Evolutionary conservation across 2,113 vertebrate genomes (phyloP).

Genomic region (Abramis brama): DNA sequence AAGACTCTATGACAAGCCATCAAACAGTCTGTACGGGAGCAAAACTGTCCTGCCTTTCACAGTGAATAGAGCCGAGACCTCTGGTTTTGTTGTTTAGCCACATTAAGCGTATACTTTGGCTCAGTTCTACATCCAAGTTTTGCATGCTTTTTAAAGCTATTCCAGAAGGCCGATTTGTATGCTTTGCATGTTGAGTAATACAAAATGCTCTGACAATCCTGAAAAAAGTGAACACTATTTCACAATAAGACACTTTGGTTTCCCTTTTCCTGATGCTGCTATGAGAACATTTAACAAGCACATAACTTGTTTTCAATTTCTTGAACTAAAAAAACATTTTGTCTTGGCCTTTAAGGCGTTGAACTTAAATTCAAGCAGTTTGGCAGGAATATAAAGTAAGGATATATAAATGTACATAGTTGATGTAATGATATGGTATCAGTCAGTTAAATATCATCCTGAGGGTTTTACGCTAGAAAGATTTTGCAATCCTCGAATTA

Average conservation of each 20-base stretch:
- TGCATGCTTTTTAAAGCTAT: slow-evolving; percentile 63
- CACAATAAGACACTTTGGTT: slow-evolving; percentile 29
- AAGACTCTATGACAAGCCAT: slow-evolving; percentile 64
- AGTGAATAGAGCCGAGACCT: slow-evolving; percentile 64
- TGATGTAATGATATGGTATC: background rate
- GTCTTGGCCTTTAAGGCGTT: background rate
- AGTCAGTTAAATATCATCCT: background rate
- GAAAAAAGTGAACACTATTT: slow-evolving; percentile 24
- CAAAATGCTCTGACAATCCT: slow-evolving; percentile 46
- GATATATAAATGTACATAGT: slow-evolving; percentile 11
- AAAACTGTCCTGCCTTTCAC: slow-evolving; percentile 67
- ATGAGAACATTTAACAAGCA: slow-evolving; percentile 44
- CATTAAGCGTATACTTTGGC: slow-evolving; percentile 76
- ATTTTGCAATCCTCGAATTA: background rate
- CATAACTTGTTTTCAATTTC: background rate
- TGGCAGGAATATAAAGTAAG: background rate
- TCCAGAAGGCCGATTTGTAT: slow-evolving; percentile 66
- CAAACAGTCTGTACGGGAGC: slow-evolving; percentile 62
- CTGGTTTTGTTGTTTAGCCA: slow-evolving; percentile 71
- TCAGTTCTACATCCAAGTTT: slow-evolving; percentile 59
- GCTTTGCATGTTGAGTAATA: slow-evolving; percentile 61
- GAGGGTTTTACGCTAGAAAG: background rate
- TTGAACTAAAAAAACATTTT: background rate
- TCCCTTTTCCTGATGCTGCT: slow-evolving; percentile 23
- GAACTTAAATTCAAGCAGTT: background rate